phyloP scores from a whole-genome alignment of 2,797 vertebrate species.

The Oreochromis grahami region DNA sequence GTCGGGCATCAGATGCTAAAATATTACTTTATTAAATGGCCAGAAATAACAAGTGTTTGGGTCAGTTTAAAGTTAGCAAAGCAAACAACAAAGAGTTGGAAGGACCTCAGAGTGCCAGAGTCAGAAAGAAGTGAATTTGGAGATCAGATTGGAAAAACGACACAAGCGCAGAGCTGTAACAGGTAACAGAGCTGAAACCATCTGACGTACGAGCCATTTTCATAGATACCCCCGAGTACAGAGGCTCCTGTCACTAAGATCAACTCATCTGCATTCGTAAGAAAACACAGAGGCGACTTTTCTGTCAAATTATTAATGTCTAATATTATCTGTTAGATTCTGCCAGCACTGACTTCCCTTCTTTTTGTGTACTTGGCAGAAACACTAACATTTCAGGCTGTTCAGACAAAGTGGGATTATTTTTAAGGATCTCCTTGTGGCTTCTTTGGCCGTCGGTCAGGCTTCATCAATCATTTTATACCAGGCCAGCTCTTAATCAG shows the following conservation, averaged over 20 bases:
- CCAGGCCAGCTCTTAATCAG: neutral
- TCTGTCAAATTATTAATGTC: neutral
- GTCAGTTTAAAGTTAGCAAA: neutral
- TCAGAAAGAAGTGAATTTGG: neutral
- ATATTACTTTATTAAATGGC: accelerated
- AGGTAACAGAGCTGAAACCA: neutral
- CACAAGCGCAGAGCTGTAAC: neutral
- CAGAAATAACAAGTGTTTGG: neutral
- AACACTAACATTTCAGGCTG: neutral
- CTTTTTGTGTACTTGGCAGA: neutral
- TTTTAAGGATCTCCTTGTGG: neutral
- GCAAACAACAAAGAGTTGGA: neutral
- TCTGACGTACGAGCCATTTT: neutral
- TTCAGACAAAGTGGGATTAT: neutral
- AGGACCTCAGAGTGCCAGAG: neutral
- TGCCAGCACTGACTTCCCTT: neutral
- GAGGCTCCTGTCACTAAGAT: neutral
- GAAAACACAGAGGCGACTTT: neutral
- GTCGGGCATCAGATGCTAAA: neutral
- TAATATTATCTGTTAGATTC: neutral
- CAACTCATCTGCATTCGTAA: accelerated
- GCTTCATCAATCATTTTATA: neutral
- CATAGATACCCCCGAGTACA: neutral
- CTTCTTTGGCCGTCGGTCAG: neutral
- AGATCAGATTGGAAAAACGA: neutral